phyloP scores from a whole-genome alignment of 2,113 vertebrate genomes.

The Antidorcas marsupialis region DNA sequence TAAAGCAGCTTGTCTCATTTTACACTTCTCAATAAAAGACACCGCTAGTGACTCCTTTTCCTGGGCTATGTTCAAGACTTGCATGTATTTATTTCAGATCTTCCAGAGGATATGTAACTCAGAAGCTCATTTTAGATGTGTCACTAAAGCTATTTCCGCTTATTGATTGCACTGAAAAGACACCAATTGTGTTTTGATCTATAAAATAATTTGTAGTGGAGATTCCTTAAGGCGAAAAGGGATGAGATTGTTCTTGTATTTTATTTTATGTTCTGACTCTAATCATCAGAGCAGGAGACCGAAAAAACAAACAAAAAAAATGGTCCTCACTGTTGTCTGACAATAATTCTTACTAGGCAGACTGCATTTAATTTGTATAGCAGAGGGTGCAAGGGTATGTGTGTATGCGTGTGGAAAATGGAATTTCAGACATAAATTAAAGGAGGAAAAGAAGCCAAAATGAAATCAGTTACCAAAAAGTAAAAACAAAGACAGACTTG shows the following conservation, averaged over 20 bases:
- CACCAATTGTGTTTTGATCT: neutral
- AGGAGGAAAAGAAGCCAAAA: neutral
- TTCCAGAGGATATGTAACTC: slow-evolving; percentile 61
- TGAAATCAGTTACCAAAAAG: slow-evolving; percentile 1
- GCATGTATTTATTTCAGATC: slow-evolving; percentile 44
- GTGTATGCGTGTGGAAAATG: neutral
- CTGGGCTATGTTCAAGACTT: slow-evolving; percentile 44
- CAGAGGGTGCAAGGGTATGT: neutral
- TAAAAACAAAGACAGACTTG: slow-evolving; percentile 16
- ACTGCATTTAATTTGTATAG: neutral
- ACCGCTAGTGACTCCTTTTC: slow-evolving; percentile 15
- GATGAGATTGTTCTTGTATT: neutral
- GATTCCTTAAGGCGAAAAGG: neutral
- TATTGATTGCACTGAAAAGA: slow-evolving; percentile 46
- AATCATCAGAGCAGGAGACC: slow-evolving; percentile 22
- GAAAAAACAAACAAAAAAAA: neutral
- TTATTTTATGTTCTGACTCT: slow-evolving; percentile 23
- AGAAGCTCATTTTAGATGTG: slow-evolving; percentile 60
- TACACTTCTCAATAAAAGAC: slow-evolving; percentile 45
- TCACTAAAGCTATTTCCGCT: slow-evolving; percentile 49
- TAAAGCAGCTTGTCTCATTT: slow-evolving; percentile 55
- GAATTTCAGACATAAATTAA: neutral
- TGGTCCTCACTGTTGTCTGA: neutral
- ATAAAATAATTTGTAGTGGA: neutral
- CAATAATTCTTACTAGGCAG: neutral